Conservation (phyloP, 2,888 invertebrate genomes). For the Poecilobothrus nobilitatus region DNA sequence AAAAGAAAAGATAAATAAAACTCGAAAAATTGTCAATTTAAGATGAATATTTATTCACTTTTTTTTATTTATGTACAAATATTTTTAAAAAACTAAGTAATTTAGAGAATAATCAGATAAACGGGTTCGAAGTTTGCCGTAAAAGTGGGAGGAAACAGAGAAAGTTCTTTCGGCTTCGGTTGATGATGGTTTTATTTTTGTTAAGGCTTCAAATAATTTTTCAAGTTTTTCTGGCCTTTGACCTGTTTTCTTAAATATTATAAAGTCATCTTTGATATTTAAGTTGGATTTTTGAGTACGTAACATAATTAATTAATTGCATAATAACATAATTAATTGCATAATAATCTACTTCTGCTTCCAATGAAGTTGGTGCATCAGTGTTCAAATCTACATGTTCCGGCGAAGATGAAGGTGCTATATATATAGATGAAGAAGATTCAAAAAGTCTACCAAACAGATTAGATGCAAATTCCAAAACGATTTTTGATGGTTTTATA, state of each 20-base stretch:
- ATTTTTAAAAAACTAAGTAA: background rate
- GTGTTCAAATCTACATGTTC: background rate
- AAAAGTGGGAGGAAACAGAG: conserved; percentile 3
- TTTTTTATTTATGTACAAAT: background rate
- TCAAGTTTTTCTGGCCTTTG: background rate
- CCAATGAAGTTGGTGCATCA: background rate
- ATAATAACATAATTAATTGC: background rate
- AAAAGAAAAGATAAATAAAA: background rate
- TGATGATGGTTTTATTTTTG: background rate
- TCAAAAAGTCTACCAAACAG: conserved; percentile 1
- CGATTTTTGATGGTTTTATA: background rate
- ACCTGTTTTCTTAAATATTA: background rate
- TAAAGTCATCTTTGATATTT: too few relatives aligned
- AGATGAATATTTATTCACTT: background rate
- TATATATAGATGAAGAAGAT: conserved; percentile 3
- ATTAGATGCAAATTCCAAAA: background rate
- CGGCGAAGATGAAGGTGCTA: background rate
- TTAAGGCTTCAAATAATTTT: conserved; percentile 2
- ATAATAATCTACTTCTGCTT: background rate
- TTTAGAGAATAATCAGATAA: background rate
- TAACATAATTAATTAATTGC: too few relatives aligned
- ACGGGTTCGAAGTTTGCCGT: background rate
- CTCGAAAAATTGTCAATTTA: background rate
- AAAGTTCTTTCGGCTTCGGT: background rate
- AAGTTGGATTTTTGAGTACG: background rate